Conservation (phyloP, 2,113 vertebrate species). For the Geothlypis trichas region DNA sequence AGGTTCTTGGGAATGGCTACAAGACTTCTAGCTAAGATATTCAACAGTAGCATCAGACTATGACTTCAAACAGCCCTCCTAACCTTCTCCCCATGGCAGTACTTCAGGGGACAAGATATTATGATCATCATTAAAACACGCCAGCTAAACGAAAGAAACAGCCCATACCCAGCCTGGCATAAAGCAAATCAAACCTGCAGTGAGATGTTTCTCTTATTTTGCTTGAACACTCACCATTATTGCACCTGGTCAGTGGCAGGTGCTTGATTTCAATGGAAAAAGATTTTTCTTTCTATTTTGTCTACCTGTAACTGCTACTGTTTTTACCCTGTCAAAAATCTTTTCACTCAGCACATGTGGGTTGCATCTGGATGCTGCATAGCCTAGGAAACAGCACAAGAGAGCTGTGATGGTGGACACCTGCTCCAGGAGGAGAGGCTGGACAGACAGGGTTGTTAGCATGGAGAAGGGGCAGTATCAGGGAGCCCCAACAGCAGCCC, state of each 20-base stretch:
- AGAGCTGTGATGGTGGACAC: background rate
- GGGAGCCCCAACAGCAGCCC: background rate
- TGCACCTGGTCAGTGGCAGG: background rate
- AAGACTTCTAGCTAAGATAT: background rate
- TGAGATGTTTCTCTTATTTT: background rate
- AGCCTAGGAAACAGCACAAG: background rate
- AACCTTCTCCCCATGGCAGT: background rate
- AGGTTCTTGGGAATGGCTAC: background rate
- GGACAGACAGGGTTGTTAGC: background rate
- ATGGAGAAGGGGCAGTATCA: background rate
- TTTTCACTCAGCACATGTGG: background rate
- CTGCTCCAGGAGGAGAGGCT: background rate
- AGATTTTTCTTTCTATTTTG: background rate
- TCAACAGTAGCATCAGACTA: background rate
- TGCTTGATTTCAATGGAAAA: background rate
- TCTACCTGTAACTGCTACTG: fast-evolving
- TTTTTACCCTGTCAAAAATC: background rate
- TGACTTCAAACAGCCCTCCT: background rate
- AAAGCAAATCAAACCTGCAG: background rate
- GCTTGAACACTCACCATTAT: background rate
- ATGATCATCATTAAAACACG: background rate
- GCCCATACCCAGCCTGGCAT: background rate
- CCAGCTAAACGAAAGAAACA: background rate
- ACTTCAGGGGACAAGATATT: background rate
- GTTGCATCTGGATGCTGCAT: background rate